Evolutionary conservation across 2,888 invertebrate species (phyloP).

Genomic region (Ariolimax columbianus): DNA sequence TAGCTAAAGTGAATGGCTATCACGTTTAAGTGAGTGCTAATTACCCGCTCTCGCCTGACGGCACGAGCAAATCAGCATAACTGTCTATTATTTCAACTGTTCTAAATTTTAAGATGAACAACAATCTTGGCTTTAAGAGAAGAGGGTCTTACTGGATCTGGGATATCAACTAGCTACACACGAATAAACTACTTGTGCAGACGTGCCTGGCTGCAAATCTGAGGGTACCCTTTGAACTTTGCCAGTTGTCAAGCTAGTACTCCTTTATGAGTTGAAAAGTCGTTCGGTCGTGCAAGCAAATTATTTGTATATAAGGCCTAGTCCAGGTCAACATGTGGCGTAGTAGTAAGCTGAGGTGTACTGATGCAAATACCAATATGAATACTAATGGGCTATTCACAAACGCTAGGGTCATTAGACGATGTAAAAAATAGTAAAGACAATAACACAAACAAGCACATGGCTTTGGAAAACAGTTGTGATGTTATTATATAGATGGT

Average conservation of each 20-base stretch:
- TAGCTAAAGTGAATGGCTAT: not conserved
- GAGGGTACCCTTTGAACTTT: conserved; percentile 9
- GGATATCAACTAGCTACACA: conserved; percentile 30
- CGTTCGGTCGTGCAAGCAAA: not conserved
- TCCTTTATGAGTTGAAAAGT: not conserved
- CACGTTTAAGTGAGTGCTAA: conserved; percentile 41
- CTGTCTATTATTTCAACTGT: conserved; percentile 45
- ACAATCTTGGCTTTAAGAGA: conserved; percentile 12
- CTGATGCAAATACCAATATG: too few relatives aligned
- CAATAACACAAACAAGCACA: too few relatives aligned
- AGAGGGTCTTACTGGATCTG: not conserved
- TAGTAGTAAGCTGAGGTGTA: not conserved
- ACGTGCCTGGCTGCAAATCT: not conserved
- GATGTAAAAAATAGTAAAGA: not conserved
- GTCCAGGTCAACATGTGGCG: not conserved
- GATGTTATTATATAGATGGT: too few relatives aligned
- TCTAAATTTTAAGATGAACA: conserved; percentile 41
- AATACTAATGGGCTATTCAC: not conserved
- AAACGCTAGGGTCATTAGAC: too few relatives aligned
- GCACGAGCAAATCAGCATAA: conserved; percentile 5
- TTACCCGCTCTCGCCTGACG: not conserved
- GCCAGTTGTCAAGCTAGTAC: not conserved
- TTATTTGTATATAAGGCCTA: not conserved
- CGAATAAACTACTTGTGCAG: not conserved
- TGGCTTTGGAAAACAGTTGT: too few relatives aligned